These are phyloP conservation scores for Scaptomyza caliginosa DNA, from an alignment of 2,888 invertebrate genomes.

Conservation along the genomic window DNA sequence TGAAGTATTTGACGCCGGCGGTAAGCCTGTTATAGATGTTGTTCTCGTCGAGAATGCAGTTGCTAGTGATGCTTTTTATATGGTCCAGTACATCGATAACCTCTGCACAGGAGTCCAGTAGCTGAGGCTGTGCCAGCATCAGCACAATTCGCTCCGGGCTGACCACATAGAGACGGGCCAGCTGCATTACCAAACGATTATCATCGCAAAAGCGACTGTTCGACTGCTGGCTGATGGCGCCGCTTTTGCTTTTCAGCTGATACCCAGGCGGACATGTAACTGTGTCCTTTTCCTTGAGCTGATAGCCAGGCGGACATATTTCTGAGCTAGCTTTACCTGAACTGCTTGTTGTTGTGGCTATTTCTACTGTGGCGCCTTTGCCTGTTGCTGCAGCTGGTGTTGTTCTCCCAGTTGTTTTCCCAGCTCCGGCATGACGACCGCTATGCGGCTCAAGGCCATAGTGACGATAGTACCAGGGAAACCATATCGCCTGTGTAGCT, in stretches of 20 bases:
- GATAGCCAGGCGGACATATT: slow-evolving; percentile 45
- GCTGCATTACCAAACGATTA: slow-evolving; percentile 84
- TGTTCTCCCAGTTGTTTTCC: not conserved
- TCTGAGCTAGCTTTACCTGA: not conserved
- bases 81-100: slow-evolving; percentile 79
- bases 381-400: not conserved
- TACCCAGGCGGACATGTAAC: slow-evolving; percentile 53
- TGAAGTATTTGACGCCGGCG: slow-evolving; percentile 83
- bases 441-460: slow-evolving; percentile 50
- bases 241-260: slow-evolving; percentile 3
- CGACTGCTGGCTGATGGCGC: not conserved
- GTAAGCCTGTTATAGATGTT: slow-evolving; percentile 85
- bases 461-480: slow-evolving; percentile 68
- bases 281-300: slow-evolving; percentile 13
- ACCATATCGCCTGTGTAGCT: slow-evolving; percentile 54
- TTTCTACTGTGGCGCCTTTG: not conserved
- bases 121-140: slow-evolving; percentile 83
- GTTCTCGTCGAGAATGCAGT: slow-evolving; percentile 83
- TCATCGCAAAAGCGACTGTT: slow-evolving; percentile 76
- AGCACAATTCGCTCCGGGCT: slow-evolving; percentile 86
- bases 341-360: not conserved
- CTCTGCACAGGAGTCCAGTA: slow-evolving; percentile 75
- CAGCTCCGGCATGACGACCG: slow-evolving; percentile 15
- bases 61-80: slow-evolving; percentile 82
- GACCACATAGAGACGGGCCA: slow-evolving; percentile 85